Evolutionary conservation across 30 jellyfish, hydroid and myxozoan genomes (phyloP).

Genomic region (Calvadosia cruxmelitensis): DNA sequence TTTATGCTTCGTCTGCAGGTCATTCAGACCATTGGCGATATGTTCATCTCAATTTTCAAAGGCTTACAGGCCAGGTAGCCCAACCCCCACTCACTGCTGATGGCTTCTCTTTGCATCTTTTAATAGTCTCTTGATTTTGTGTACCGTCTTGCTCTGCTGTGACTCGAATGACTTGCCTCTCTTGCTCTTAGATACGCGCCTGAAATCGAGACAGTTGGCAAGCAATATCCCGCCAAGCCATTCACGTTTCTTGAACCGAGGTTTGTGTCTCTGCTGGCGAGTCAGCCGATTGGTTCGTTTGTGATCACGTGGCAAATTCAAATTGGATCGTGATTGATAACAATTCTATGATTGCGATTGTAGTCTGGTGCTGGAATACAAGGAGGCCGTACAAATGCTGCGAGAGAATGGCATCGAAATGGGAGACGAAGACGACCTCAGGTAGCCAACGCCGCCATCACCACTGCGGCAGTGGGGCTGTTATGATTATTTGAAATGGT

Average conservation of each 20-base stretch:
- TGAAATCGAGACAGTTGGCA: constrained; percentile 77
- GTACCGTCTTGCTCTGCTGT: neutral
- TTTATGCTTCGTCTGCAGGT: constrained; percentile 36
- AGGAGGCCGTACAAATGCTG: constrained; percentile 93
- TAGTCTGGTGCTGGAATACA: constrained; percentile 72
- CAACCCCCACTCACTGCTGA: neutral
- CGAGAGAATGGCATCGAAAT: constrained; percentile 97
- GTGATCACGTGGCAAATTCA: too few species aligned
- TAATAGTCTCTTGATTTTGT: neutral
- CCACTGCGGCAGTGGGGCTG: too few species aligned
- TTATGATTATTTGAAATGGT: too few species aligned
- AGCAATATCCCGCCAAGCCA: constrained; percentile 96
- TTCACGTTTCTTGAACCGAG: constrained; percentile 93
- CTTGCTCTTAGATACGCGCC: constrained; percentile 43
- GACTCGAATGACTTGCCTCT: neutral
- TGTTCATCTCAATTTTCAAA: constrained; percentile 84
- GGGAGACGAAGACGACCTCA: constrained; percentile 98
- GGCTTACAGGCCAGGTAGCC: constrained; percentile 84
- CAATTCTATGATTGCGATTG: neutral
- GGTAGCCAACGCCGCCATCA: constrained; percentile 30
- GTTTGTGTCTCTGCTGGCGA: constrained; percentile 18
- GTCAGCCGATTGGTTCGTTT: neutral
- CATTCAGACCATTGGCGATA: constrained; percentile 72
- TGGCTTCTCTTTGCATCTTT: neutral
- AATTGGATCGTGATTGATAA: too few species aligned